Conservation (phyloP, 64 coral and sea anemone species). For the Stichodactyla mertensii region DNA sequence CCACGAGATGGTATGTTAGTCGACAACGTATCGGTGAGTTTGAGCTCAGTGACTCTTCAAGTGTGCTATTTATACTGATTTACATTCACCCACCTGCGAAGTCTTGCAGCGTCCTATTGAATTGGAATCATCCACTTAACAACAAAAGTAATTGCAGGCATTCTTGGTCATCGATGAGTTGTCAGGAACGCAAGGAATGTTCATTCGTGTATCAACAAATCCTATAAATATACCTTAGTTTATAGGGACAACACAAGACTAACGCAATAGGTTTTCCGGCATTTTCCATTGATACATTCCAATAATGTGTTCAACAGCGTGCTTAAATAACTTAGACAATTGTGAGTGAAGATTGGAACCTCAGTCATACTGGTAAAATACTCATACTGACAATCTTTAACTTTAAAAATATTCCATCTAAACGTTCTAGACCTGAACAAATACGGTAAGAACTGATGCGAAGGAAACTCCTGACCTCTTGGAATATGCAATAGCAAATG, state of each 20-base stretch:
- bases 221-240: conserved; percentile 9
- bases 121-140: conserved; percentile 4
- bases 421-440: not conserved
- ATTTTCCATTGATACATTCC: not conserved
- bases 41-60: not conserved
- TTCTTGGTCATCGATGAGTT: conserved; percentile 17
- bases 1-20: not conserved
- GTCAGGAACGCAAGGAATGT: not conserved
- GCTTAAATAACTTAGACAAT: not conserved
- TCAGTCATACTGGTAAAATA: not conserved
- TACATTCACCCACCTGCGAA: not conserved
- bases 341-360: not conserved
- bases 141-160: conserved; percentile 1
- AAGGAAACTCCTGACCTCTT: not conserved
- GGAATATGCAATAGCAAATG: not conserved
- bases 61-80: conserved; percentile 1
- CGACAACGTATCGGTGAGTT: not conserved
- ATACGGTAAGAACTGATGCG: not conserved
- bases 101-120: not conserved
- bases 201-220: not conserved
- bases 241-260: not conserved
- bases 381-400: not conserved
- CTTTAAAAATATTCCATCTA: not conserved
- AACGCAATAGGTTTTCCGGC: conserved; percentile 3
- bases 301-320: not conserved